These are phyloP conservation scores for Sphenopsis melanotis DNA, from an alignment of 2,797 vertebrate genomes.

Conservation along the genomic window DNA sequence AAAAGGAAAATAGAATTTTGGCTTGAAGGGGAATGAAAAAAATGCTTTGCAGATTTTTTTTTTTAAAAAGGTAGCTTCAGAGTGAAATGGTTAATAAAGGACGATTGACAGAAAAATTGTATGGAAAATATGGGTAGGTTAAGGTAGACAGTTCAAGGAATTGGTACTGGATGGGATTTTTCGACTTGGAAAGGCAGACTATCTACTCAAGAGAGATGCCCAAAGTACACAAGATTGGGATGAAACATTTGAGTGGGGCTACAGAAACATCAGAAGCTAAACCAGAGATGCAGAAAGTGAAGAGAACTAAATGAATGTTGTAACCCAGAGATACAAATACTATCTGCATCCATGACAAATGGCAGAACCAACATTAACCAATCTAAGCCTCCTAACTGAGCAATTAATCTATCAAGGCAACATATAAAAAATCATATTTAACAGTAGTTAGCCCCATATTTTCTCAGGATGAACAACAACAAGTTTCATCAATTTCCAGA, in stretches of 20 bases:
- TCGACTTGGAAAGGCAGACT: background rate
- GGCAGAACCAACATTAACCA: background rate
- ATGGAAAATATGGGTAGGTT: background rate
- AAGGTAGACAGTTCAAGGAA: background rate
- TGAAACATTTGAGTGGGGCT: background rate
- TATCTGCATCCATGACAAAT: background rate
- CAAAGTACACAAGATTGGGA: background rate
- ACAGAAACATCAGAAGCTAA: background rate
- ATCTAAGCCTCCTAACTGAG: background rate
- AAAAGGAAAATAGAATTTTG: background rate
- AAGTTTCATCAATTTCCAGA: background rate
- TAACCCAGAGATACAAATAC: background rate
- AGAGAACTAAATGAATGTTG: background rate
- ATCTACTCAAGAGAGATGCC: background rate
- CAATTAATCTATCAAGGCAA: background rate
- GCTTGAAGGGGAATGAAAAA: background rate
- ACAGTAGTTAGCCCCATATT: background rate
- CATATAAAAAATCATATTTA: background rate
- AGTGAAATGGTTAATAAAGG: background rate
- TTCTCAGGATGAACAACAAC: background rate
- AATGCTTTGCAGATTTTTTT: background rate
- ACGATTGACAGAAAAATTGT: background rate
- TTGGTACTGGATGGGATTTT: background rate
- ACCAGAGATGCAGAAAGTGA: background rate
- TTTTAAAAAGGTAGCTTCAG: background rate